phyloP scores from a whole-genome alignment of 1,140 invertebrate genomes.

The Ditylenchus dipsaci region DNA sequence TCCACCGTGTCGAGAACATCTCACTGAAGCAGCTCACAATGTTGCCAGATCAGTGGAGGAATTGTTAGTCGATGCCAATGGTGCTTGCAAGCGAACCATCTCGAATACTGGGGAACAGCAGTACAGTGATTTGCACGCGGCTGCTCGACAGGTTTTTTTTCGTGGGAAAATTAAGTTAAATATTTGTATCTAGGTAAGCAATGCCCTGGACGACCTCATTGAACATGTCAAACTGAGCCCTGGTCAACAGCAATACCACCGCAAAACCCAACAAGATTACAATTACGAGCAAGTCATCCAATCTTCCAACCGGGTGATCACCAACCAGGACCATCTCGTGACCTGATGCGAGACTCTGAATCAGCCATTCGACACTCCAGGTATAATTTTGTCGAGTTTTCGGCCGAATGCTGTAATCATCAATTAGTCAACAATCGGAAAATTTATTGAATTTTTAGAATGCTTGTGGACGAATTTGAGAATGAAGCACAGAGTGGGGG shows the following conservation, averaged over 20 bases:
- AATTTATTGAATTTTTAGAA: not conserved
- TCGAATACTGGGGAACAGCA: conserved; percentile 60
- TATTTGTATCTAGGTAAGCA: conserved; percentile 65
- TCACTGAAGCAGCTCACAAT: conserved; percentile 77
- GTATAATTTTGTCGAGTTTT: conserved; percentile 7
- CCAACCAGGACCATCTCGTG: conserved; percentile 65
- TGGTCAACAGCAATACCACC: conserved; percentile 39
- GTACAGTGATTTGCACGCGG: conserved; percentile 73
- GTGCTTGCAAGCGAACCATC: conserved; percentile 59
- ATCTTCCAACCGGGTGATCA: conserved; percentile 81
- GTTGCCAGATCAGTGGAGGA: conserved; percentile 85
- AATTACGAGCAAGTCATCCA: conserved; percentile 57
- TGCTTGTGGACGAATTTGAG: conserved; percentile 73
- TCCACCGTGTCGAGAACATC: conserved; percentile 84
- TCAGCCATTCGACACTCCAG: conserved; percentile 52
- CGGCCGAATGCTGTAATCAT: not conserved
- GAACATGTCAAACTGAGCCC: conserved; percentile 74
- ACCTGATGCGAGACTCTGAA: conserved; percentile 89
- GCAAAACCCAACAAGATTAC: conserved; percentile 54
- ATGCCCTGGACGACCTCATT: conserved; percentile 80
- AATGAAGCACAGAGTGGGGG: conserved; percentile 78
- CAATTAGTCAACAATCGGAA: not conserved
- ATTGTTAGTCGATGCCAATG: conserved; percentile 78
- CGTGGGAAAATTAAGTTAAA: not conserved
- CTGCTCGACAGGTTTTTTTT: conserved; percentile 70